phyloP scores from a whole-genome alignment of 2,888 invertebrate species.

The Teleiodes luculella region DNA sequence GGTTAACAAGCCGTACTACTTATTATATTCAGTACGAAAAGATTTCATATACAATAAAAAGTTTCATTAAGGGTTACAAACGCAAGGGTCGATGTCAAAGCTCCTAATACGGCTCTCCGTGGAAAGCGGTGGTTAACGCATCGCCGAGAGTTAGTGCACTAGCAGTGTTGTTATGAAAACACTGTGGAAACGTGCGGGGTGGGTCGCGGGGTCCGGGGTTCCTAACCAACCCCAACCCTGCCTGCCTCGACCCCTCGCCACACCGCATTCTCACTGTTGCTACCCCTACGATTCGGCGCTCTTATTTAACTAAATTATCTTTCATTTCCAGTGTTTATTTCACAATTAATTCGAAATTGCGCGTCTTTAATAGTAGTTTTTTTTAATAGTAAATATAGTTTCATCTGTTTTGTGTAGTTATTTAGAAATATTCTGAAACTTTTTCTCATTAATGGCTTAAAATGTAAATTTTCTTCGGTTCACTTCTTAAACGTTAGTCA shows the following conservation, averaged over 20 bases:
- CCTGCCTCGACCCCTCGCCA: conserved; percentile 36
- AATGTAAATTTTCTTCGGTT: too few relatives aligned
- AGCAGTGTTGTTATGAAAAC: conserved; percentile 43
- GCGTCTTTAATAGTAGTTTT: too few relatives aligned
- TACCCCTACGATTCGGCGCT: neutral
- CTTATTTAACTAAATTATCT: neutral
- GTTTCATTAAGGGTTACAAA: neutral
- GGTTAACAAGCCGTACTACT: too few relatives aligned
- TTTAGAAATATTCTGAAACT: too few relatives aligned
- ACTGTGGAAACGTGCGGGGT: conserved; percentile 13
- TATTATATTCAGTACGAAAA: too few relatives aligned
- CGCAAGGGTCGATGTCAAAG: too few relatives aligned
- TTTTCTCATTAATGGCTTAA: too few relatives aligned
- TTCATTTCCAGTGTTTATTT: neutral
- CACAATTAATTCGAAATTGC: too few relatives aligned
- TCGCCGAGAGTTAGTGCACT: conserved; percentile 29
- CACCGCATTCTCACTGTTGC: neutral
- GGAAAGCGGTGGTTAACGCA: neutral
- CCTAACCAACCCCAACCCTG: conserved; percentile 50
- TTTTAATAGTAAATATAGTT: too few relatives aligned
- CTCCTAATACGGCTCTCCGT: neutral
- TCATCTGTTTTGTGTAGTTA: too few relatives aligned
- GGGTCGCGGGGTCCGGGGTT: conserved; percentile 16
- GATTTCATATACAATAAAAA: too few relatives aligned
- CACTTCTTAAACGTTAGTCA: too few relatives aligned